Evolutionary conservation across 2,797 vertebrate genomes (phyloP).

Genomic region (Acanthiza pusilla): DNA sequence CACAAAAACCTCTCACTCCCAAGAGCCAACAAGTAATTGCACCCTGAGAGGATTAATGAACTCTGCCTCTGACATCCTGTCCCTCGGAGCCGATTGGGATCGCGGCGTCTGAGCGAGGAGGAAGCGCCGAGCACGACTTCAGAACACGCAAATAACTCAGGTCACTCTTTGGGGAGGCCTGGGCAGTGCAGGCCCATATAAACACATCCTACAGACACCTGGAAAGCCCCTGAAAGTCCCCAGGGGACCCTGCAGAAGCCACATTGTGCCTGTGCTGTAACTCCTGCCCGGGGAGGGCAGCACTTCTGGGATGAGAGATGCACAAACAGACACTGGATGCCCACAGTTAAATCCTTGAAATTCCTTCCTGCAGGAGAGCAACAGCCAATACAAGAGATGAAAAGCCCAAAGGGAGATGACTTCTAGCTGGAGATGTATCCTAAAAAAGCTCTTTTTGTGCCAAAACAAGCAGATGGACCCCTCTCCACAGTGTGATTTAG

Average conservation of each 20-base stretch:
- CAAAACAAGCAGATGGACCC: slow-evolving; percentile 35
- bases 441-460: background rate
- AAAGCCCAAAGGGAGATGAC: background rate
- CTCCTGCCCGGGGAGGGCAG: background rate
- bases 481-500: background rate
- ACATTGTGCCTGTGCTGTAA: rapidly evolving
- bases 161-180: background rate
- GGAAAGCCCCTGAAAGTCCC: background rate
- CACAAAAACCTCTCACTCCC: slow-evolving; percentile 68
- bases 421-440: background rate
- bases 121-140: background rate
- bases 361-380: background rate
- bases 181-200: background rate
- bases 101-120: slow-evolving; percentile 49
- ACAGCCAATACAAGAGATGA: background rate
- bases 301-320: rapidly evolving
- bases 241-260: no score
- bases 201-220: background rate
- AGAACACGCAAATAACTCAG: background rate
- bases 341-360: background rate
- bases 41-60: slow-evolving; percentile 69
- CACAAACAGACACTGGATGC: background rate
- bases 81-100: slow-evolving; percentile 64
- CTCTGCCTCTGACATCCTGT: slow-evolving; percentile 51
- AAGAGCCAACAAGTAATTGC: slow-evolving; percentile 70